A percentile compares a stretch with the other conserved stretches of the same genome.
Evolutionary conservation across 2,113 vertebrate species (phyloP).

Genomic region (Myotis yumanensis): DNA sequence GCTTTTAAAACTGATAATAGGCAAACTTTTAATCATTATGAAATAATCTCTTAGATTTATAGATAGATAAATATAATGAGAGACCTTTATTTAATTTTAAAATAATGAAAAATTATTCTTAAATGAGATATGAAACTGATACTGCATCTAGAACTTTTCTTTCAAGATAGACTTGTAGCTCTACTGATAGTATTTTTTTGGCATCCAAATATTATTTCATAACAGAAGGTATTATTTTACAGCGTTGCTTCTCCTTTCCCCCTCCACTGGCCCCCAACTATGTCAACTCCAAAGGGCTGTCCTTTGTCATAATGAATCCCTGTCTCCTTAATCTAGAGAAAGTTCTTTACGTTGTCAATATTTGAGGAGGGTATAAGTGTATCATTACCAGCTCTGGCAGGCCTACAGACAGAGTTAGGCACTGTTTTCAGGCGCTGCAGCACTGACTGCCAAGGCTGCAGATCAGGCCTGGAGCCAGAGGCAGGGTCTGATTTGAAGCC

Average conservation of each 20-base stretch:
- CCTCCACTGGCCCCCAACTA: neutral
- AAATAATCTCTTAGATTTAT: neutral
- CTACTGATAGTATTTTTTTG: neutral
- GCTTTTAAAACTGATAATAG: neutral
- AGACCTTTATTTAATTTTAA: slow-evolving; percentile 28
- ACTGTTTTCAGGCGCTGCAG: neutral
- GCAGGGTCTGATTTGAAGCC: too few species aligned
- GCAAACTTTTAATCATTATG: slow-evolving; percentile 24
- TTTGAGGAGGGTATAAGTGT: neutral
- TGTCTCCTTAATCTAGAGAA: slow-evolving; percentile 40
- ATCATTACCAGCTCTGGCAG: neutral
- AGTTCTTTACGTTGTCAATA: slow-evolving; percentile 51
- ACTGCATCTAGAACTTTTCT: neutral
- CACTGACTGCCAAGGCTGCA: too few species aligned
- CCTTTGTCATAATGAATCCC: slow-evolving; percentile 48
- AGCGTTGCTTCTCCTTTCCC: neutral
- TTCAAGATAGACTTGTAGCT: neutral
- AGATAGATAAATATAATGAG: neutral
- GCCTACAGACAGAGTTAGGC: neutral
- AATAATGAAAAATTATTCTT: neutral
- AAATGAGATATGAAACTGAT: neutral
- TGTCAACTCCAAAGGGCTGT: neutral
- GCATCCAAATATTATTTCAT: slow-evolving; percentile 27
- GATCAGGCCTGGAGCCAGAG: too few species aligned
- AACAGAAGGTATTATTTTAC: neutral